Base-by-base conservation (phyloP, 2,113 vertebrate species). In the Pseudorasbora parva region DNA sequence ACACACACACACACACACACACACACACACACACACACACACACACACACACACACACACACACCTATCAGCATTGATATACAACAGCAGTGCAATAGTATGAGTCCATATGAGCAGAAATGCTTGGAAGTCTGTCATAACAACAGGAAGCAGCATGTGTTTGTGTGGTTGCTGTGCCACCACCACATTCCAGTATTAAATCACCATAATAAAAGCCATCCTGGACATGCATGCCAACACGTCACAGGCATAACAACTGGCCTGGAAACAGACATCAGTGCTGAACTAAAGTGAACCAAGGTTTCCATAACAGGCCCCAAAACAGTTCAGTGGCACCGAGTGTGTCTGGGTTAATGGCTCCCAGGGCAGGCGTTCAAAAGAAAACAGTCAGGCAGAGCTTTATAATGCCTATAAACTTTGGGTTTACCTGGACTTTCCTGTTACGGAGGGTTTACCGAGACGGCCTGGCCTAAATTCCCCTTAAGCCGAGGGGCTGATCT, bases 261-360 rank as follows among this genome's bases (percentile, higher is more conserved):
- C 10, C 81, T 51, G 56, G 66, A 59, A 78, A 78, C 81, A 78
- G 77, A 41, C 80, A 77, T 51, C 79, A 56, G 64, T 59, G 64
- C 14, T 25, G 47, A 60, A 76, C 41, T 56, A 51, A 77, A 59
- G 17, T 33, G 5, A 66, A 57, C 47, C 49, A 10, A 47, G 79
- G 84, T 86, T 86, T 86, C 77, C 82, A 73, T 74, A 71, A 71
- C 82, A 87, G 82, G 59, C 74, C 84, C 66, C 71, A 81, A 86
- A 87, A 89, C 78, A 75, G 54, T 71, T 56, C 21, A 57, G 57
- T 68, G 74, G 59, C 83, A 79, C 57, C 68, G 47, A 27, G 83
- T 11, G 33, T 73, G 80, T 82, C 82, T 72, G 68, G 41, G 69
- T 73, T 77, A 82, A 87, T 43, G 45, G 25, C 78, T 86, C 79